A percentile compares a stretch with the other conserved stretches of the same genome.
Conservation (phyloP, 2,797 vertebrate species). For the Argentina silus region DNA sequence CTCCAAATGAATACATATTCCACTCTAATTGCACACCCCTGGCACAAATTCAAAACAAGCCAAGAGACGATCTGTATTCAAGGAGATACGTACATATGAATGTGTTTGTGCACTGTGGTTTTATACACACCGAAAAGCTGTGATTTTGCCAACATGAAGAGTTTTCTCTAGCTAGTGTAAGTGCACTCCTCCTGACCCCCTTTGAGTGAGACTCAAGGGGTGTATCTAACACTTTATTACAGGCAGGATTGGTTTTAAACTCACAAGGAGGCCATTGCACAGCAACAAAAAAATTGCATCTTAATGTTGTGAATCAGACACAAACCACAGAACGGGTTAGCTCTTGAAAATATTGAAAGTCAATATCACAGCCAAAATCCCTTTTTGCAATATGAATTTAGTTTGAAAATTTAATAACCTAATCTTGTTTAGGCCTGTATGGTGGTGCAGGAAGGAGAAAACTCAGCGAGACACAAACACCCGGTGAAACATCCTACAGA, state of each 20-base stretch:
- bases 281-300: neutral
- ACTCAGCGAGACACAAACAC: neutral
- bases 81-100: neutral
- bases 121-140: neutral
- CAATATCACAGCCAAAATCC: constrained; percentile 29
- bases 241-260: neutral
- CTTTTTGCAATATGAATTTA: constrained; percentile 14
- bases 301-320: constrained; percentile 10
- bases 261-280: neutral
- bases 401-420: constrained; percentile 43
- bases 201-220: neutral
- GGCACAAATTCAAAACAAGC: constrained; percentile 30
- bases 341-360: constrained; percentile 21
- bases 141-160: neutral
- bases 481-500: constrained; percentile 29
- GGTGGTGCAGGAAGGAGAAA: constrained; percentile 28
- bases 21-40: constrained; percentile 34
- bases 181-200: constrained; percentile 5
- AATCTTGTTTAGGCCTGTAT: constrained; percentile 1
- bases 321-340: constrained; percentile 38
- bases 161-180: neutral
- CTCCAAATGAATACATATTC: constrained; percentile 14
- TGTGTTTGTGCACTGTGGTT: constrained; percentile 1
- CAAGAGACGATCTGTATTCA: constrained; percentile 30
- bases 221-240: constrained; percentile 27